These are phyloP conservation scores for Cheilosia vernalis DNA, from an alignment of 2,888 invertebrate species.

Conservation along the genomic window DNA sequence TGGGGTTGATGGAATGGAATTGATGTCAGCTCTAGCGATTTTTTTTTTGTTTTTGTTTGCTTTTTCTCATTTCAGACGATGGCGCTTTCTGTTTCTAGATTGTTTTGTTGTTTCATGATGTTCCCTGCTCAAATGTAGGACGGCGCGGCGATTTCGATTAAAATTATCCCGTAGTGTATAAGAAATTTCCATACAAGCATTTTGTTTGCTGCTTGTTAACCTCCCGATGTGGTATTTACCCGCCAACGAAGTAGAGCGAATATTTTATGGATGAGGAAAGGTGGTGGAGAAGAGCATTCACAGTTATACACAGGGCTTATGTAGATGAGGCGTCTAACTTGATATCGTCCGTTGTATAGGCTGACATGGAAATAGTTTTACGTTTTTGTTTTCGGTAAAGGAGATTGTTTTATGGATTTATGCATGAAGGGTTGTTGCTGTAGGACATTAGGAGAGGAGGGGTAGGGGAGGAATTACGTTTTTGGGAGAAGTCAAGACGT, in stretches of 20 bases:
- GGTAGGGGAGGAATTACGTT: constrained; percentile 5
- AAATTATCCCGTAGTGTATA: constrained; percentile 29
- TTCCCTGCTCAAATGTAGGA: constrained; percentile 28
- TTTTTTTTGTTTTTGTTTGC: too few relatives aligned
- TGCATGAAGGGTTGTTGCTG: constrained; percentile 27
- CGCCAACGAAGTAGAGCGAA: constrained; percentile 24
- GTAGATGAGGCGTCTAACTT: constrained; percentile 2
- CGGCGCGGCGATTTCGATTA: constrained; percentile 42
- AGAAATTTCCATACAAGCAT: constrained; percentile 9
- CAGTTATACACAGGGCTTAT: not conserved
- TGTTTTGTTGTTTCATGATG: not conserved
- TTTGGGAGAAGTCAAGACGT: constrained; percentile 20
- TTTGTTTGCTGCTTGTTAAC: constrained; percentile 7
- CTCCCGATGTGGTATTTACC: not conserved
- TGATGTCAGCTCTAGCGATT: constrained; percentile 38
- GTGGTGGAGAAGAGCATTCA: constrained; percentile 11
- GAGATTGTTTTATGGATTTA: constrained; percentile 32
- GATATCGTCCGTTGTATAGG: not conserved
- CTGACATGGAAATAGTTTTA: constrained; percentile 50
- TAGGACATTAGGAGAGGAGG: constrained; percentile 18
- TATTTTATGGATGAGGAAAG: constrained; percentile 17
- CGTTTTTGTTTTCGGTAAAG: constrained; percentile 31
- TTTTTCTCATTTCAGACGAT: constrained; percentile 28
- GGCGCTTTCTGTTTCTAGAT: constrained; percentile 9
- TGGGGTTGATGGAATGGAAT: constrained; percentile 27